phyloP scores from a whole-genome alignment of 2,888 invertebrate genomes.

The Sturmia bella region DNA sequence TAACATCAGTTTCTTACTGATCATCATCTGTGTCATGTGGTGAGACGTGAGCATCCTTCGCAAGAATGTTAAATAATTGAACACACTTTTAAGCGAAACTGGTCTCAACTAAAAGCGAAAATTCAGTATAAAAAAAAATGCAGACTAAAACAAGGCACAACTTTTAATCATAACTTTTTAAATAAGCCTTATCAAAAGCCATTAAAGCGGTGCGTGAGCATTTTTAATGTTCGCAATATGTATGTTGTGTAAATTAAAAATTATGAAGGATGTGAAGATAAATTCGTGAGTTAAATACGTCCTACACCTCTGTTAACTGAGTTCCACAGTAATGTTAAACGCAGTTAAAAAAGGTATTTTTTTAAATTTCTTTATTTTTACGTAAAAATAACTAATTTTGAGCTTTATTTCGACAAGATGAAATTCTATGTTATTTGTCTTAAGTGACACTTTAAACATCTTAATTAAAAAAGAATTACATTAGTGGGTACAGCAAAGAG shows the following conservation, averaged over 20 bases:
- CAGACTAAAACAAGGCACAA: slow-evolving; percentile 14
- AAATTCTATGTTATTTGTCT: too few relatives aligned
- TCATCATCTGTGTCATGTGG: slow-evolving; percentile 50
- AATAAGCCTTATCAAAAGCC: slow-evolving; percentile 58
- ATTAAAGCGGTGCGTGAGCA: slow-evolving; percentile 61
- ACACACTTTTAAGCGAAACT: slow-evolving; percentile 17
- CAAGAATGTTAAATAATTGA: slow-evolving; percentile 54
- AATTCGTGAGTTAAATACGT: too few relatives aligned
- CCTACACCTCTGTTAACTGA: too few relatives aligned
- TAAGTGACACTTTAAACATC: too few relatives aligned
- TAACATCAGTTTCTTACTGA: slow-evolving; percentile 13
- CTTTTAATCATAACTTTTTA: slow-evolving; percentile 40
- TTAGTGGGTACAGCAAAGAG: too few relatives aligned
- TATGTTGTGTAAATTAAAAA: slow-evolving; percentile 66
- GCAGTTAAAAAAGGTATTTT: neutral
- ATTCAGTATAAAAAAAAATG: neutral
- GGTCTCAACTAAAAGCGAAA: slow-evolving; percentile 48
- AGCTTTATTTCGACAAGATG: too few relatives aligned
- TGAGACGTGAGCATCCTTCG: slow-evolving; percentile 55
- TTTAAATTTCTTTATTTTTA: too few relatives aligned
- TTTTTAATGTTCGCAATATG: slow-evolving; percentile 62
- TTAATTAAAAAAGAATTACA: too few relatives aligned
- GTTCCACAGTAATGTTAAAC: too few relatives aligned
- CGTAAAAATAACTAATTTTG: too few relatives aligned
- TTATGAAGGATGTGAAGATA: slow-evolving; percentile 6